A percentile compares a stretch with the other conserved stretches of the same genome.
These are phyloP conservation scores for Ceyx cyanopectus DNA, from an alignment of 2,113 vertebrate species.

Conservation along the genomic window DNA sequence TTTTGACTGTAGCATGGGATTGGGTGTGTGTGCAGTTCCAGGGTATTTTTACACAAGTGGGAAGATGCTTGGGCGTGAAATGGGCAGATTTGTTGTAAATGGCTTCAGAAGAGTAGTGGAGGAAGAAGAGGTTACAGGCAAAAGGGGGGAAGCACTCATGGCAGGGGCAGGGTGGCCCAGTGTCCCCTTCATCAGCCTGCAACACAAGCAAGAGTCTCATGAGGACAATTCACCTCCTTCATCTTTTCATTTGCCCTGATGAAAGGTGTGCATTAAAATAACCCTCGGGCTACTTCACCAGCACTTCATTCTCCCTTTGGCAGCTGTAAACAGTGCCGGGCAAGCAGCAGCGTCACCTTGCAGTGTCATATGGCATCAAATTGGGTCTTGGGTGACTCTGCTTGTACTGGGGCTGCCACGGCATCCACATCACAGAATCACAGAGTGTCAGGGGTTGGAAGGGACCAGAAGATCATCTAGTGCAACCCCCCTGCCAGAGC, in stretches of 20 bases:
- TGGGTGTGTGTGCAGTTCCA: background rate
- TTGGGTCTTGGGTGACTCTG: accelerated
- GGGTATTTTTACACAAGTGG: background rate
- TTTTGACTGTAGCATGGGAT: background rate
- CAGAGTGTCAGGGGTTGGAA: too few relatives aligned
- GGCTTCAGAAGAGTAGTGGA: background rate
- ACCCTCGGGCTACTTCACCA: accelerated
- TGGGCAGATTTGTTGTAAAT: background rate
- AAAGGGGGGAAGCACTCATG: accelerated
- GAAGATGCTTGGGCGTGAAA: background rate
- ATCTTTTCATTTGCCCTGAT: background rate
- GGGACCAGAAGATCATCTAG: too few relatives aligned
- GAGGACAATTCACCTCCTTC: background rate
- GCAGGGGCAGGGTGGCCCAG: background rate
- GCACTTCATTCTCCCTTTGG: background rate
- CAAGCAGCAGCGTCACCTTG: background rate
- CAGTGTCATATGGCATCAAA: background rate
- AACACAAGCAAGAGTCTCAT: background rate
- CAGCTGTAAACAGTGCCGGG: background rate
- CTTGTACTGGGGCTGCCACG: accelerated
- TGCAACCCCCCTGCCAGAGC: too few relatives aligned
- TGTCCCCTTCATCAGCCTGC: background rate
- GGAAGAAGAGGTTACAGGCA: background rate
- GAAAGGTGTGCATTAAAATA: background rate
- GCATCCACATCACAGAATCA: too few relatives aligned